Evolutionary conservation across 23 tunicate species (phyloP).

Genomic region (Halocynthia roretzi): DNA sequence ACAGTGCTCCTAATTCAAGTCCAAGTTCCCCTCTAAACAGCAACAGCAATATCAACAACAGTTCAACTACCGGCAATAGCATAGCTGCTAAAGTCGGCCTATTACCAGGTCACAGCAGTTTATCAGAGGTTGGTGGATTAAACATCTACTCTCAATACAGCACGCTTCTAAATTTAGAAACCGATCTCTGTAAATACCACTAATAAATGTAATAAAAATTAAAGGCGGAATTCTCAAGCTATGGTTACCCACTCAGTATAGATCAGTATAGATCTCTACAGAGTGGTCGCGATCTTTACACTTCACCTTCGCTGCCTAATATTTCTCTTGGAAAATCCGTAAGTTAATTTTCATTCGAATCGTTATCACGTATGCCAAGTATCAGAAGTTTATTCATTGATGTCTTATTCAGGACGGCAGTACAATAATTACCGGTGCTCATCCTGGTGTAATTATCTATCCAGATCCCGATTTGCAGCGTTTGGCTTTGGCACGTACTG

Average conservation of each 20-base stretch:
- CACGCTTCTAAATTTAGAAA: too few species aligned
- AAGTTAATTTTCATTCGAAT: background rate
- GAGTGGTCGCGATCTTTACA: constrained; percentile 30
- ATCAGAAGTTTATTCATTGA: background rate
- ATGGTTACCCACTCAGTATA: too few species aligned
- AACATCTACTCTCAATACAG: too few species aligned
- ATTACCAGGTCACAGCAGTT: too few species aligned
- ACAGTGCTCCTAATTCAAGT: constrained; percentile 45
- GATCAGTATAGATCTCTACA: too few species aligned
- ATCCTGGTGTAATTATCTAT: constrained; percentile 8
- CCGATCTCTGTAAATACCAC: too few species aligned
- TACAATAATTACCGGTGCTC: constrained; percentile 15
- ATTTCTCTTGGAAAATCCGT: constrained; percentile 32
- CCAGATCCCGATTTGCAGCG: constrained; percentile 22
- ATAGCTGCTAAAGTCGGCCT: background rate
- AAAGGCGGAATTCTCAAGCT: too few species aligned
- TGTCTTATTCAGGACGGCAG: constrained; percentile 6
- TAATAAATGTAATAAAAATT: too few species aligned
- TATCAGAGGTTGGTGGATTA: too few species aligned
- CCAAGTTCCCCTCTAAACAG: constrained; percentile 52
- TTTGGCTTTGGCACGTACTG: background rate
- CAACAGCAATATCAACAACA: constrained; percentile 27
- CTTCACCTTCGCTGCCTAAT: constrained; percentile 57
- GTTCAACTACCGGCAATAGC: constrained; percentile 12
- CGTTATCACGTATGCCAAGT: background rate